These are phyloP conservation scores for Drosophila anomelani DNA, from an alignment of 2,888 invertebrate genomes.

Conservation along the genomic window DNA sequence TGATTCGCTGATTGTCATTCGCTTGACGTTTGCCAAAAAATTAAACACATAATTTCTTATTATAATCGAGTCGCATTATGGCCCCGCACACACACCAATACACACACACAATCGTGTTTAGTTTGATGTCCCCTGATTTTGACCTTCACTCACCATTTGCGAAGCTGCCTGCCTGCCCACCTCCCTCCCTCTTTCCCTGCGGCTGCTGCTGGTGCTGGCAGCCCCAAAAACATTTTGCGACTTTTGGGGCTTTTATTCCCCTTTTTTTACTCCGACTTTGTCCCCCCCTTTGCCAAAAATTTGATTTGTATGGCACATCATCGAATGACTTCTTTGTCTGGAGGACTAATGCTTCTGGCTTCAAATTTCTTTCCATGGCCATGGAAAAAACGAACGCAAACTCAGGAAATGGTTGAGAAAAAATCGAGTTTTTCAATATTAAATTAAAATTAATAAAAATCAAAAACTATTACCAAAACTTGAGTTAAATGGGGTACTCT, in stretches of 20 bases:
- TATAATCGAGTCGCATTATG: constrained; percentile 41
- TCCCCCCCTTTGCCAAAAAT: constrained; percentile 5
- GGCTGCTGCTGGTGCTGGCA: constrained; percentile 32
- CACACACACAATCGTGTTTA: constrained; percentile 4
- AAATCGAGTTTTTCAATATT: not conserved
- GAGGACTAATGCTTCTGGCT: constrained; percentile 1
- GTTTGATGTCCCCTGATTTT: constrained; percentile 50
- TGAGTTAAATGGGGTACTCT: not conserved
- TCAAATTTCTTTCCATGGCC: not conserved
- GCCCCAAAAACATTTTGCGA: constrained; percentile 12
- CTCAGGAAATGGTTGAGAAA: not conserved
- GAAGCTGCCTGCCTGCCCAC: constrained; percentile 48
- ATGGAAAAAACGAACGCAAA: not conserved
- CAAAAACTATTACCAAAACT: not conserved
- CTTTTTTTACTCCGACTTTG: not conserved
- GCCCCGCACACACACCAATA: constrained; percentile 10
- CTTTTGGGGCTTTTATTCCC: constrained; percentile 25
- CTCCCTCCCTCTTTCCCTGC: not conserved
- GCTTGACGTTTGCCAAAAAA: constrained; percentile 41
- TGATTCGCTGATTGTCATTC: constrained; percentile 21
- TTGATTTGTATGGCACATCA: constrained; percentile 37
- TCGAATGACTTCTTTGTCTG: constrained; percentile 33
- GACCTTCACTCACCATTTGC: constrained; percentile 71
- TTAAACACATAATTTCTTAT: constrained; percentile 48
- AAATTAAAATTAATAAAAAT: not conserved